A percentile compares a stretch with the other conserved stretches of the same genome.
These are phyloP conservation scores for Rhinoderma darwinii DNA, from an alignment of 2,113 vertebrate genomes.

Conservation along the genomic window DNA sequence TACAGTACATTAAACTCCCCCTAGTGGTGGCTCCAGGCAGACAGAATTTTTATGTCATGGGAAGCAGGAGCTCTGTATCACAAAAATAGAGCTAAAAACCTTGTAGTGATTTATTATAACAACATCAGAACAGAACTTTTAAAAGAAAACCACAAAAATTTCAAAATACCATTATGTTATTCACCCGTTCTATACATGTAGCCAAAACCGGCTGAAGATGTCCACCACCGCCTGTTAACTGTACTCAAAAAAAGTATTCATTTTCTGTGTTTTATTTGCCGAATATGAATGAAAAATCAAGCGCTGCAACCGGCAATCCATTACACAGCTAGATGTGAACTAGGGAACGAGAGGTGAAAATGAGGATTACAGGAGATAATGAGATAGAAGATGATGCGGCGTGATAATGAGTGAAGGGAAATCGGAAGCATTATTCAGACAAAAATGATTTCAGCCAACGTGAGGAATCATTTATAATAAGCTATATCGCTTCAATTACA, in stretches of 20 bases:
- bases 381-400: not conserved
- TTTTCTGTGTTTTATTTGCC: not conserved
- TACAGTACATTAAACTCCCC: too few species aligned
- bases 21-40: too few species aligned
- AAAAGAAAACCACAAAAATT: too few species aligned
- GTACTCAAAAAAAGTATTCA: not conserved
- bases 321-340: not conserved
- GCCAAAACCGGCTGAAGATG: too few species aligned
- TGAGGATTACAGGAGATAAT: conserved; percentile 8
- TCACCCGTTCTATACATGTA: too few species aligned
- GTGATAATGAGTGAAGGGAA: not conserved
- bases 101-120: too few species aligned
- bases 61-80: too few species aligned
- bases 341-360: not conserved
- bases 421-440: not conserved
- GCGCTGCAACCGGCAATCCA: not conserved
- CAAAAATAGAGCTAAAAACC: too few species aligned
- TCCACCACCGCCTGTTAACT: not conserved
- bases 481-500: conserved; percentile 12
- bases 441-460: not conserved
- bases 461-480: not conserved
- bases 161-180: too few species aligned
- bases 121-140: too few species aligned
- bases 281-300: not conserved
- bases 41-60: too few species aligned